Conservation (phyloP, 2,888 invertebrate species). For the Troides oblongomaculatus region DNA sequence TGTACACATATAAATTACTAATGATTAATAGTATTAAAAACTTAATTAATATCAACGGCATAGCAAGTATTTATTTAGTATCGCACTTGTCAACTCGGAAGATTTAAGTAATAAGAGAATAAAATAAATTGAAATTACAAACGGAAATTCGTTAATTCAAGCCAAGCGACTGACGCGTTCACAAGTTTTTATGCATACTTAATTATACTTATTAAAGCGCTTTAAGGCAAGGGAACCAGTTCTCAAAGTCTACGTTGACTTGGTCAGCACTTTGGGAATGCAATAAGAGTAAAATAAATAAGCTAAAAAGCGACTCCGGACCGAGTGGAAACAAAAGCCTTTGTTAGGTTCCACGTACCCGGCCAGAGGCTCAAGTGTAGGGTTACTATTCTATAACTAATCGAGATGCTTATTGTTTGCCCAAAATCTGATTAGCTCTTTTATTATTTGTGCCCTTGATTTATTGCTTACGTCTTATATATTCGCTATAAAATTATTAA, state of each 20-base stretch:
- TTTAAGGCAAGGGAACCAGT: conserved; percentile 53
- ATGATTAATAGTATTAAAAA: no score
- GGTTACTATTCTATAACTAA: conserved; percentile 72
- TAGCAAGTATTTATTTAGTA: no score
- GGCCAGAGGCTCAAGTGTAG: conserved; percentile 48
- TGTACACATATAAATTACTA: no score
- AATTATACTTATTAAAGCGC: conserved; percentile 25
- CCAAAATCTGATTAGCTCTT: conserved; percentile 61
- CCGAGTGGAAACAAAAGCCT: conserved; percentile 71
- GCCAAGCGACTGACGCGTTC: conserved; percentile 5
- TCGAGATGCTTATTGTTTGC: conserved; percentile 58
- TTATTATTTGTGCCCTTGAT: conserved; percentile 31
- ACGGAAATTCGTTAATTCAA: conserved; percentile 8
- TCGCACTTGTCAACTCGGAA: no score
- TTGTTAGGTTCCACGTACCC: conserved; percentile 76
- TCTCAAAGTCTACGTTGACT: conserved; percentile 54
- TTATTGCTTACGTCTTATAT: conserved; percentile 13
- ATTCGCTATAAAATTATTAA: conserved; percentile 18
- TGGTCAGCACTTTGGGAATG: conserved; percentile 72
- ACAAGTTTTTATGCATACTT: conserved; percentile 22
- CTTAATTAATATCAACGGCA: no score
- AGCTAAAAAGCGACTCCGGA: conserved; percentile 56
- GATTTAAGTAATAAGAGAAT: neutral
- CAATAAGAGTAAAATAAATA: conserved; percentile 66
- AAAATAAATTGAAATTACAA: neutral